Base-by-base conservation (phyloP, 1,140 invertebrate genomes). In the Zaprionus camerounensis region DNA sequence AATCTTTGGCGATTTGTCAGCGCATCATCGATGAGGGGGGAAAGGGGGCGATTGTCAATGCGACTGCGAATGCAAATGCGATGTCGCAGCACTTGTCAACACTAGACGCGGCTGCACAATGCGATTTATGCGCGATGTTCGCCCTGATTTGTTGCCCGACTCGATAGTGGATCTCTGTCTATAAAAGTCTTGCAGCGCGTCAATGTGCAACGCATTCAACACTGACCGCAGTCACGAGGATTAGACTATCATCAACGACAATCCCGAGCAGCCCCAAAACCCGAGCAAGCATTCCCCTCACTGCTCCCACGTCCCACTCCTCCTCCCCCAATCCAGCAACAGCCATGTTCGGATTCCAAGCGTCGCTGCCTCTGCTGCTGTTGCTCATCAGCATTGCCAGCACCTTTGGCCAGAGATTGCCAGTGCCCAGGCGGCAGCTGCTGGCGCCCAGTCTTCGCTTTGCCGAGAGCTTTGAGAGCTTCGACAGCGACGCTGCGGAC, bases 401-500 rank as follows among this genome's bases (percentile, higher is more conserved):
- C 49, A 62, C 65, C 11, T 46, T 36, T 17, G 46, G 12, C 5
- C 68, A 71, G 59, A 15, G 51, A 12, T 36, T 55, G 59, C 13
- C 44, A 1, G 20, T 51, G 67, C 68, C 68, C 15, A 49, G 26
- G 22, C 17, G 41, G 5, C 68, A 41, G 11, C 61, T 71, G 26
- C 20, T 71, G 38, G 44, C 68, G 17, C 68, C 73, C 13, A 26
- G 26, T 17, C 12, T 59, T 1, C 28, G 22, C 24, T 76, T 67
- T 26, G 69, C 56, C 17, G 74, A 76, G 24, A 76, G 74, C 70
- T 76, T 76, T 17, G 74, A 76, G 44, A 66, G 13, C 38, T 72
- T 76, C 12, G 68, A 38, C 15, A 56, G 22, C 56, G 15, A 20
- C 34, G 46, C 44, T 31, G 13, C 4, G 1, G 34, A 15, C 5